These are phyloP conservation scores for Amaurobius ferox DNA, from an alignment of 2,888 invertebrate genomes.

Conservation along the genomic window DNA sequence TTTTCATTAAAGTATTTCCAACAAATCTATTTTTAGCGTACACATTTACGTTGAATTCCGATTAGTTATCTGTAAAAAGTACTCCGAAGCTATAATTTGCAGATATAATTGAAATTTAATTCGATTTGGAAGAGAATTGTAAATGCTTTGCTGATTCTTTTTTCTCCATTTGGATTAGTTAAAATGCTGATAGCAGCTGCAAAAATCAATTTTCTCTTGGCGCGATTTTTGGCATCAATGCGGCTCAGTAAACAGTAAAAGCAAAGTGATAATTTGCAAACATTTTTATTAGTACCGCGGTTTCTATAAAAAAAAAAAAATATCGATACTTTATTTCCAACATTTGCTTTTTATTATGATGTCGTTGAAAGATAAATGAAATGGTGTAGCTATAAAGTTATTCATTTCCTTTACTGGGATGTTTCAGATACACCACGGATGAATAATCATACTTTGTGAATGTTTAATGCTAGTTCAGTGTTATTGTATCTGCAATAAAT, in stretches of 20 bases:
- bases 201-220: slow-evolving; percentile 35
- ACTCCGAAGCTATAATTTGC: slow-evolving; percentile 31
- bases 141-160: no score
- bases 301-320: slow-evolving; percentile 13
- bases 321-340: neutral
- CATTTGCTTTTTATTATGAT: no score
- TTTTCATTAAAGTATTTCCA: slow-evolving; percentile 26
- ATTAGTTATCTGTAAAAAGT: slow-evolving; percentile 1
- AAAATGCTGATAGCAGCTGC: slow-evolving; percentile 24
- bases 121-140: slow-evolving; percentile 26
- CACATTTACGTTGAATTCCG: neutral
- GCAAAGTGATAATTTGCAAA: slow-evolving; percentile 20
- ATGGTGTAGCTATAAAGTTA: no score
- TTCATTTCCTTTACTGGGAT: no score
- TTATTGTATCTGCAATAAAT: no score
- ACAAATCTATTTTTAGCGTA: slow-evolving; percentile 21
- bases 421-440: no score
- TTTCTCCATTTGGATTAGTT: no score
- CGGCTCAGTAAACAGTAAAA: slow-evolving; percentile 5
- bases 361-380: no score
- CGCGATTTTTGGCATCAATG: neutral
- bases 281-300: slow-evolving; percentile 15
- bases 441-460: no score
- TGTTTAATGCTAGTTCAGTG: no score
- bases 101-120: slow-evolving; percentile 49